phyloP scores from a whole-genome alignment of 2,113 vertebrate species.

The Petaurus breviceps region DNA sequence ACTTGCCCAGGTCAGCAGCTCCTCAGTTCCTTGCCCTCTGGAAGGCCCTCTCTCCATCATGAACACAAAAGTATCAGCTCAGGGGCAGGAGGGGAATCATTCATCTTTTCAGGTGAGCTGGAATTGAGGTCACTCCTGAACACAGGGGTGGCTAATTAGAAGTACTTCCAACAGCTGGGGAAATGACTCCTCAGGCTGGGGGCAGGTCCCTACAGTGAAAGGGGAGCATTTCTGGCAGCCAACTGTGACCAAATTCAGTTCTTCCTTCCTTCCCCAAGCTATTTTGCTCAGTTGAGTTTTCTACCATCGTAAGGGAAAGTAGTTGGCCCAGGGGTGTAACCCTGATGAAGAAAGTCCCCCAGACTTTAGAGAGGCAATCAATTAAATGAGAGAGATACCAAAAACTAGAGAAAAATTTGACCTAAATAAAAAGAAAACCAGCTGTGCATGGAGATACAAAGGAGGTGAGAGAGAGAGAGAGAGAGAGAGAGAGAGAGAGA shows the following conservation, averaged over 20 bases:
- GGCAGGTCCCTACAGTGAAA: neutral
- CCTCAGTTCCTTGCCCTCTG: neutral
- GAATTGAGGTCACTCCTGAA: constrained; percentile 44
- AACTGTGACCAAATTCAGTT: neutral
- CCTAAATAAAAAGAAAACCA: neutral
- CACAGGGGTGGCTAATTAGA: neutral
- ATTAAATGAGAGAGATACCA: constrained; percentile 18
- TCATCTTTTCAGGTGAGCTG: constrained; percentile 49
- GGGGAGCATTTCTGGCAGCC: no score
- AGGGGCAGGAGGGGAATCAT: neutral
- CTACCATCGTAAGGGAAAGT: constrained; percentile 35
- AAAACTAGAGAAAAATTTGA: neutral
- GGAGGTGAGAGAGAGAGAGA: neutral
- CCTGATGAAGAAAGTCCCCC: neutral
- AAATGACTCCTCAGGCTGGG: neutral
- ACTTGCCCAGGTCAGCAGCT: neutral
- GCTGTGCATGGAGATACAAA: neutral
- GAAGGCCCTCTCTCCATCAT: neutral
- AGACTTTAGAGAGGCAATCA: constrained; percentile 25
- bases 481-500: neutral
- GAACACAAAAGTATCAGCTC: neutral
- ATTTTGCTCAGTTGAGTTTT: neutral
- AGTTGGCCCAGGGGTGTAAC: neutral
- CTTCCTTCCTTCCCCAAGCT: neutral
- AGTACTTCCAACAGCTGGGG: neutral